Evolutionary conservation across 2,797 vertebrate species (phyloP), one percentile per base, ranked within the genome.

Genomic region (Alexandromys oeconomus): DNA sequence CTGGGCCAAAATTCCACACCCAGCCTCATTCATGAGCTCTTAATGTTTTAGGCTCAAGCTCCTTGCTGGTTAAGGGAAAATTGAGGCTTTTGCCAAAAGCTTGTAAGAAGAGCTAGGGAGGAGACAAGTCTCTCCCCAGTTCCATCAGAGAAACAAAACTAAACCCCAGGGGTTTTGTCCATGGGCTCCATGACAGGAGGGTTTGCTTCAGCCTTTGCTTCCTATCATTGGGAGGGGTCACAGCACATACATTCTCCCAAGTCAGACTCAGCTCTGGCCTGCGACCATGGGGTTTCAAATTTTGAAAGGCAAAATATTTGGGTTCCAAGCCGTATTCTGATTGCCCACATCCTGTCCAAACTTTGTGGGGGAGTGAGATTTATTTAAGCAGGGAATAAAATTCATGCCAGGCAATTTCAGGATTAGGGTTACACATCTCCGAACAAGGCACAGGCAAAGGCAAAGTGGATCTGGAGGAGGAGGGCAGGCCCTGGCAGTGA

Each of bases 291-390:
- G 29, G 89, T 94, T 93, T 97, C 85, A 96, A 34, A 71, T 95
- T 96, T 79, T 92, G 74, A 92, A 94, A 95, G 0, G 65, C 61
- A 96, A 90, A 96, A 89, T 21, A 71, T 57, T 90, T 34, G 1
- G 1, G 23, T 94, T 94, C 84, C 48, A 17, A 92, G 81, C 63
- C 19, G 19, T 65, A 2, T 48, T 79, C 88, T 13, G 0, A 84
- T 25, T 61, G 88, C 93, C 84, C 25, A 65, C 74, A 94, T 96
- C 94, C 95, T 94, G 89, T 94, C 85, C 88, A 93, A 79, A 92
- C 92, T 79, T 95, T 91, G 51, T 88, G 48, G 93, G 91, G 96
- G 94, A 96, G 71, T 6, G 84, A 93, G 67, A 71, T 94, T 82
- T 73, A 92, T 69, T 93, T 85, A 92, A 97, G 90, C 74, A 84